Conservation (phyloP, 2,113 vertebrate genomes). For the Trogon melanurus region DNA sequence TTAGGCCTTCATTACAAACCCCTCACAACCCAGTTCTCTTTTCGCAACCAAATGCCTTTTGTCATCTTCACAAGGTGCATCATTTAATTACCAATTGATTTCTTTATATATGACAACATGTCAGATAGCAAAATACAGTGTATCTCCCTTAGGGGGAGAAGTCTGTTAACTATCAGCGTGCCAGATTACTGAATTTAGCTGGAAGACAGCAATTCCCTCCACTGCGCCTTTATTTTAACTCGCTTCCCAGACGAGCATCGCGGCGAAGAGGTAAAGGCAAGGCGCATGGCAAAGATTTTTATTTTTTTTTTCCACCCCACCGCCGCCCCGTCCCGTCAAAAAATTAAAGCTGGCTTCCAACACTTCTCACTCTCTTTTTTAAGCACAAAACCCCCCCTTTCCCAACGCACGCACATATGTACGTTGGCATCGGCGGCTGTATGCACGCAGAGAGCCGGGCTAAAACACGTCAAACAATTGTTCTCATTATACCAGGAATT, state of each 20-base stretch:
- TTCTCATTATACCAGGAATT: constrained; percentile 81
- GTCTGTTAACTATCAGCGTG: constrained; percentile 86
- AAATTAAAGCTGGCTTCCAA: constrained; percentile 28
- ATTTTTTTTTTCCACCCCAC: too few species aligned
- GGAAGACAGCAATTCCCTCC: constrained; percentile 65
- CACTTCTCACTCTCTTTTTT: constrained; percentile 48
- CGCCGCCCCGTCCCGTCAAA: neutral
- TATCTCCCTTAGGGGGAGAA: constrained; percentile 83
- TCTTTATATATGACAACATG: constrained; percentile 98
- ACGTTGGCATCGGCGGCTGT: constrained; percentile 32
- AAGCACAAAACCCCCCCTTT: neutral
- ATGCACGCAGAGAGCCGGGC: constrained; percentile 38
- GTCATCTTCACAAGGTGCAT: constrained; percentile 99
- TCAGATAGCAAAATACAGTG: constrained; percentile 95
- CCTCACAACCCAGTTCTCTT: constrained; percentile 91
- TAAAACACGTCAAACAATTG: constrained; percentile 73
- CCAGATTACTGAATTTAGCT: constrained; percentile 78
- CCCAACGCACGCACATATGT: neutral
- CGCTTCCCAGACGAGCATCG: neutral
- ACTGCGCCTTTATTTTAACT: constrained; percentile 59
- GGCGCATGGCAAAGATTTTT: neutral
- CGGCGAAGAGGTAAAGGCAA: neutral
- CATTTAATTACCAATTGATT: constrained; percentile 99
- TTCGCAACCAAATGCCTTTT: constrained; percentile 97
- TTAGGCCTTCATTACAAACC: constrained; percentile 99